Evolutionary conservation across 2,797 vertebrate species (phyloP), one percentile per base, ranked within the genome.

Genomic region (Crypturellus tataupa): DNA sequence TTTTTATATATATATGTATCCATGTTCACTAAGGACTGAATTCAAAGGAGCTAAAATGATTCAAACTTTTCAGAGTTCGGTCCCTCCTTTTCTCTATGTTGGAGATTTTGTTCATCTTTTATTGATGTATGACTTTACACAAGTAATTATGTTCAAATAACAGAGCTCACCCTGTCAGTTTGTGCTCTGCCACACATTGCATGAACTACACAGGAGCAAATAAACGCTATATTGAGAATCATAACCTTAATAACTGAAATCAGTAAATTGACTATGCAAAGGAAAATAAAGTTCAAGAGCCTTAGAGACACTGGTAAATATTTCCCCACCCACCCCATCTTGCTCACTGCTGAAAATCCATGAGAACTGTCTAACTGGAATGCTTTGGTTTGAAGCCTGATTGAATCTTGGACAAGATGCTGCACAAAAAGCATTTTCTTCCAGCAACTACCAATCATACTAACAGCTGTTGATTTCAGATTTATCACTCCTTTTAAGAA

Each of bases 391-490:
- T 95, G 85, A 92, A 96, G 95, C 96, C 96, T 96, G 95, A 97
- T 96, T 97, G 93, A 97, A 97, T 96, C 93, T 97, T 96, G 95
- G 95, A 97, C 86, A 95, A 97, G 87, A 96, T 62, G 82, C 77
- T 95, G 73, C 40, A 90, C 62, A 95, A 92, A 96, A 95, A 87
- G 12, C 8, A 12, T 92, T 93, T 94, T 94, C 92, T 95, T 95
- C 96, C 96, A 97, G 95, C 90, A 97, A 80, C 91, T 92, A 95
- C 97, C 96, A 95, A 95, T 96, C 96, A 97, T 91, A 63, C 85
- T 96, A 96, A 96, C 92, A 96, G 94, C 96, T 96, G 93, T 91
- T 97, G 96, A 96, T 97, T 96, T 96, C 95, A 96, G 90, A 97
- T 96, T 97, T 97, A 97, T 97, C 95, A 96, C 86, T 90, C 76